Conservation (phyloP, 2,113 vertebrate species). For the Hypomesus transpacificus region DNA sequence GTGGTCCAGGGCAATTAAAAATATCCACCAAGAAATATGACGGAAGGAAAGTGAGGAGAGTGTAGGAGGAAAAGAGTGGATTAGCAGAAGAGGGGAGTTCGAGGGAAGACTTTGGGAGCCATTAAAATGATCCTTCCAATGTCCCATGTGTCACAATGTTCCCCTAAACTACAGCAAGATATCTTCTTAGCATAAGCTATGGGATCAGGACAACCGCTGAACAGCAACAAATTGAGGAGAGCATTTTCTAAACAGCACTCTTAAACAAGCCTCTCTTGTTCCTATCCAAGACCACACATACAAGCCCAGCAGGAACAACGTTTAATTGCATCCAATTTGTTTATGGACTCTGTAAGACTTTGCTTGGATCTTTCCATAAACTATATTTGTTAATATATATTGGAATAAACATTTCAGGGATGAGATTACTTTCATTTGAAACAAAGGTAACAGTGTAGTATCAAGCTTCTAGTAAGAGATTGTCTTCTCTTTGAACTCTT, state of each 20-base stretch:
- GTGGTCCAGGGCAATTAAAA: conserved; percentile 41
- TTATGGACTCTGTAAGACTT: neutral
- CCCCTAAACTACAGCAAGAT: neutral
- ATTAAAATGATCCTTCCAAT: conserved; percentile 26
- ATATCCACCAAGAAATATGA: conserved; percentile 39
- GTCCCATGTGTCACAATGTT: neutral
- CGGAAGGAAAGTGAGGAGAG: conserved; percentile 3
- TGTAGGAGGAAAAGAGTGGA: conserved; percentile 8
- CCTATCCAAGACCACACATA: conserved; percentile 42
- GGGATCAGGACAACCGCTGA: too few species aligned
- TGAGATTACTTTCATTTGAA: neutral
- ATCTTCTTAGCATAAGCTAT: neutral
- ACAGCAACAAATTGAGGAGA: too few species aligned
- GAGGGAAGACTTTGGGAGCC: neutral
- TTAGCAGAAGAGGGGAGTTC: conserved; percentile 12
- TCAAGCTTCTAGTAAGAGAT: neutral
- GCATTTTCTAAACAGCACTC: neutral
- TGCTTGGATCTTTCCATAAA: neutral
- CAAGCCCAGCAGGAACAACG: conserved; percentile 6
- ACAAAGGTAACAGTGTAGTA: neutral
- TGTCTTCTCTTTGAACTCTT: neutral
- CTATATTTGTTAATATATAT: neutral
- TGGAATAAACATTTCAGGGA: neutral
- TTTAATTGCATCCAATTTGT: neutral
- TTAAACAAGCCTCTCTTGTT: neutral